These are phyloP conservation scores for Drosophila pectinifera DNA, from an alignment of 1,140 invertebrate genomes.

Conservation along the genomic window DNA sequence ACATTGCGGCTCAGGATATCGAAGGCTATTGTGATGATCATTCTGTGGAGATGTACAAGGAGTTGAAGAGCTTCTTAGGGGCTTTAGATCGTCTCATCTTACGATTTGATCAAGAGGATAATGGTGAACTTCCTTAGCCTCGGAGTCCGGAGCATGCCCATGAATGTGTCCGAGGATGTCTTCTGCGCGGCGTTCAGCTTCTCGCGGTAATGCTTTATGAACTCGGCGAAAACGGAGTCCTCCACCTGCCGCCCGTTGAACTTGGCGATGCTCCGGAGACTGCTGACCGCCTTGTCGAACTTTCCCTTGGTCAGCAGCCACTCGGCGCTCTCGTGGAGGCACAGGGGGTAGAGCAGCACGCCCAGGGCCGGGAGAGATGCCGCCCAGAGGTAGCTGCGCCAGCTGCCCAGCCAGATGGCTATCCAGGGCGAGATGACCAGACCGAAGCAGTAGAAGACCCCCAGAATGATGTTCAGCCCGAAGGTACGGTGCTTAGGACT, in stretches of 20 bases:
- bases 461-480: slow-evolving; percentile 87
- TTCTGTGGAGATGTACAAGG: slow-evolving; percentile 70
- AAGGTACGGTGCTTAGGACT: slow-evolving; percentile 86
- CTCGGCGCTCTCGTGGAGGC: slow-evolving; percentile 87
- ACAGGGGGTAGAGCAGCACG: slow-evolving; percentile 85
- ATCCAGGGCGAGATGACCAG: slow-evolving; percentile 87
- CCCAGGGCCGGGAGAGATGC: slow-evolving; percentile 85
- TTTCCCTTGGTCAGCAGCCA: slow-evolving; percentile 87
- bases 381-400: slow-evolving; percentile 86
- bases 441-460: slow-evolving; percentile 87
- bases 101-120: slow-evolving; percentile 88
- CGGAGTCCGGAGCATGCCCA: slow-evolving; percentile 86
- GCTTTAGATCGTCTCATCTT: slow-evolving; percentile 50
- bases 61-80: background rate
- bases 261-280: slow-evolving; percentile 86
- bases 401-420: slow-evolving; percentile 86
- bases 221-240: slow-evolving; percentile 83
- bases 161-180: slow-evolving; percentile 69
- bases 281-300: slow-evolving; percentile 86
- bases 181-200: slow-evolving; percentile 55
- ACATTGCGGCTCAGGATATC: slow-evolving; percentile 88
- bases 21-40: slow-evolving; percentile 87
- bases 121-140: slow-evolving; percentile 86
- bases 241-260: slow-evolving; percentile 86
- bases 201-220: slow-evolving; percentile 75